These are phyloP conservation scores for Latrodectus geometricus DNA, from an alignment of 1,140 invertebrate genomes.

Conservation along the genomic window DNA sequence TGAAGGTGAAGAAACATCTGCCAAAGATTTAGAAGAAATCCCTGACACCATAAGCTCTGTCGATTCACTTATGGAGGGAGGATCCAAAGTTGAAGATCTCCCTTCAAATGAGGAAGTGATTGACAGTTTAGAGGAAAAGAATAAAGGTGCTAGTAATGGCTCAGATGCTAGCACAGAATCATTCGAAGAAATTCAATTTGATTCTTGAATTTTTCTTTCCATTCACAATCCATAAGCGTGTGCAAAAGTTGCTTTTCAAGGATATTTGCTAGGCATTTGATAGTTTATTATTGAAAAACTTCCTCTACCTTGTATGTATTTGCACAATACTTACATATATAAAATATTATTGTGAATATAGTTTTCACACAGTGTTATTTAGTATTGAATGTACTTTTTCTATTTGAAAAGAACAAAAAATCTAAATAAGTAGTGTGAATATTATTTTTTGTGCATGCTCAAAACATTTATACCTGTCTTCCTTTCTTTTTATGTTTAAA, in stretches of 20 bases:
- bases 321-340: constrained; percentile 42
- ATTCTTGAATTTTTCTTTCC: constrained; percentile 47
- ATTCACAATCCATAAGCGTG: neutral
- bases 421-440: neutral
- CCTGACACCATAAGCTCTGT: constrained; percentile 41
- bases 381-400: neutral
- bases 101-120: constrained; percentile 45
- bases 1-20: constrained; percentile 30
- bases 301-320: constrained; percentile 43
- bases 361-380: constrained; percentile 20
- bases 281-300: constrained; percentile 34
- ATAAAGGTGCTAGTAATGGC: constrained; percentile 41
- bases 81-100: constrained; percentile 52
- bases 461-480: neutral
- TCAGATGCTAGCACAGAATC: constrained; percentile 56
- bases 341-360: constrained; percentile 4
- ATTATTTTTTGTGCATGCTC: neutral
- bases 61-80: constrained; percentile 39
- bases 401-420: neutral
- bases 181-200: constrained; percentile 60
- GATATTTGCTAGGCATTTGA: constrained; percentile 30
- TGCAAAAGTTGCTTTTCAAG: constrained; percentile 28
- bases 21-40: constrained; percentile 50
- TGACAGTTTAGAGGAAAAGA: constrained; percentile 54
- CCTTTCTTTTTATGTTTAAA: neutral